phyloP scores from a whole-genome alignment of 2,888 invertebrate genomes.

The Gortyna flavago region DNA sequence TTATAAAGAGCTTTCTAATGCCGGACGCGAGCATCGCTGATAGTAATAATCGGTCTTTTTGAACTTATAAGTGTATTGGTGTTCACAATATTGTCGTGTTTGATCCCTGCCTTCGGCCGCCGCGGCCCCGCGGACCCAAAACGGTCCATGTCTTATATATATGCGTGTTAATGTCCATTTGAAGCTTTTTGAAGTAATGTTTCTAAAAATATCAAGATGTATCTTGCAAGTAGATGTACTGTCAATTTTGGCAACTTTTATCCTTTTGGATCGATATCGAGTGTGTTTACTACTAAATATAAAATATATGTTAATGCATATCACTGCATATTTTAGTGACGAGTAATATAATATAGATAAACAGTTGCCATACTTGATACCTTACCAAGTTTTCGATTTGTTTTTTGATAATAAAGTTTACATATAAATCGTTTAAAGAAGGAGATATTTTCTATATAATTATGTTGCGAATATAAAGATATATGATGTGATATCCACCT shows the following conservation, averaged over 20 bases:
- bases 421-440: constrained; percentile 45
- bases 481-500: constrained; percentile 69
- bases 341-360: constrained; percentile 51
- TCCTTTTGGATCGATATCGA: constrained; percentile 37
- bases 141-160: constrained; percentile 23
- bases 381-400: constrained; percentile 62
- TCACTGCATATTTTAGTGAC: constrained; percentile 30
- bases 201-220: constrained; percentile 52
- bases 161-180: constrained; percentile 59
- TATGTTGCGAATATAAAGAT: constrained; percentile 64
- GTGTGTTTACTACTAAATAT: constrained; percentile 14
- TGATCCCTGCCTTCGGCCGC: constrained; percentile 13
- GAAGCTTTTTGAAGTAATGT: constrained; percentile 65
- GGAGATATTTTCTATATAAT: constrained; percentile 58
- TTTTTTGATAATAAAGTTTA: constrained; percentile 63
- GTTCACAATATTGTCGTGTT: constrained; percentile 66
- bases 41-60: constrained; percentile 58
- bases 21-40: constrained; percentile 18
- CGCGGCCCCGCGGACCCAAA: background rate
- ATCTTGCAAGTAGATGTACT: constrained; percentile 47
- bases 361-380: constrained; percentile 61
- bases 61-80: constrained; percentile 72
- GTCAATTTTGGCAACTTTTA: constrained; percentile 63
- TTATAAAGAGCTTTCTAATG: constrained; percentile 56
- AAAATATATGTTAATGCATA: constrained; percentile 17